Percentiles rank a stretch among this genome's conserved stretches.
Conservation (phyloP, 1,140 invertebrate species). For the Atta texana region DNA sequence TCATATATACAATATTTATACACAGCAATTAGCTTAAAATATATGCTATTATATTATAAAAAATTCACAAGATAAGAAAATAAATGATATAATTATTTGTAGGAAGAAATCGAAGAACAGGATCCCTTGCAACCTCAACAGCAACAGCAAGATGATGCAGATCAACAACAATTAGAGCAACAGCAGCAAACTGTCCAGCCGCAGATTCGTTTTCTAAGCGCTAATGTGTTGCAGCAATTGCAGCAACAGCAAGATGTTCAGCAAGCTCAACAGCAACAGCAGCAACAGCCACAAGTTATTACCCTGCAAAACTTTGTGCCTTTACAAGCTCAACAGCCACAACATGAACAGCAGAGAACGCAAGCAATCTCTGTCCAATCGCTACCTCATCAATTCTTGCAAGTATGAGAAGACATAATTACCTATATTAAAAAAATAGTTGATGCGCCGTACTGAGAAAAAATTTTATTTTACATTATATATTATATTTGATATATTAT, state of each 20-base stretch:
- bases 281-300: conserved; percentile 86
- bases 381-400: conserved; percentile 87
- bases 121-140: conserved; percentile 80
- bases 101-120: conserved; percentile 84
- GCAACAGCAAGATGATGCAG: conserved; percentile 83
- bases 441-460: too few relatives aligned
- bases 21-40: not conserved
- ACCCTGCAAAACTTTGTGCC: conserved; percentile 87
- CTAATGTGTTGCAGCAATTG: conserved; percentile 83
- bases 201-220: conserved; percentile 84
- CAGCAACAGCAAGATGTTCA: conserved; percentile 83
- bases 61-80: not conserved
- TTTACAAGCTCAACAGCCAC: conserved; percentile 82
- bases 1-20: not conserved
- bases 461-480: too few relatives aligned
- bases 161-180: conserved; percentile 86
- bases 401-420: conserved; percentile 77
- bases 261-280: conserved; percentile 79
- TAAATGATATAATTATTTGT: not conserved
- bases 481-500: too few relatives aligned
- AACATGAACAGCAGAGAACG: conserved; percentile 84
- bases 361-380: conserved; percentile 87
- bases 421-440: too few relatives aligned
- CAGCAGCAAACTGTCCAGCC: conserved; percentile 82
- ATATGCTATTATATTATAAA: not conserved